Base-by-base conservation (phyloP, 1,140 invertebrate species). In the Drosophila hydei region DNA sequence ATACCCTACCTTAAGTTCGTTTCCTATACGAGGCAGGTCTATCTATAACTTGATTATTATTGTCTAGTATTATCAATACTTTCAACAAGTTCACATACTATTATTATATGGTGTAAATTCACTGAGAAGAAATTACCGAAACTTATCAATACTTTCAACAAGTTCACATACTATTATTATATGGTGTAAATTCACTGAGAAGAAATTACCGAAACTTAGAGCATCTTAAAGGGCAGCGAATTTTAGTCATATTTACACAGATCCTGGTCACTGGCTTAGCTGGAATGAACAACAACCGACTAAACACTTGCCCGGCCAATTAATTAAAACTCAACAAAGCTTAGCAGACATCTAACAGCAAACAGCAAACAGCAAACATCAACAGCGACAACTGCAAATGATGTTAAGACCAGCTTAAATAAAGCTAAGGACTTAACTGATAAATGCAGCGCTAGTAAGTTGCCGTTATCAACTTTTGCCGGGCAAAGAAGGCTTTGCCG, bases 281-380 rank as follows among this genome's bases (percentile, higher is more conserved):
- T 27, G 21, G 52, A 59, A 75, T 63, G 61, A 71, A 50, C 47
- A 58, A 42, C 60, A 68, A 42, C 68, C 12, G 51, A 69, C 75
- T 11, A 72, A 79, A 72, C 64, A 77, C 73, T 81, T 65, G 63
- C 60, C 64, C 62, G 61, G 67, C 64, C 68, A 79, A 76, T 85
- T 84, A 84, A 84, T 84, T 84, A 84, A 85, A 84, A 73, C 25
- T 45, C 55, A 56, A 55, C 30, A 55, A 69, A 51, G 40, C 58
- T 27, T 45, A 25, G 16, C 16, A 52, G 43, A 54, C 47, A 60
- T 19, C 18, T 54, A 30, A 33, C 18, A 33, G 30, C 30, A 33
- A 33, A 11, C 30, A 33, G n/a, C 58, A 52, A 1, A 51, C 47
- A 54, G 38, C 27, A 64, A 54, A 33, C 27, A 64, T 42, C 45